A percentile compares a stretch with the other conserved stretches of the same genome.
Conservation (phyloP, 2,888 invertebrate species). For the Sphinx pinastri region DNA sequence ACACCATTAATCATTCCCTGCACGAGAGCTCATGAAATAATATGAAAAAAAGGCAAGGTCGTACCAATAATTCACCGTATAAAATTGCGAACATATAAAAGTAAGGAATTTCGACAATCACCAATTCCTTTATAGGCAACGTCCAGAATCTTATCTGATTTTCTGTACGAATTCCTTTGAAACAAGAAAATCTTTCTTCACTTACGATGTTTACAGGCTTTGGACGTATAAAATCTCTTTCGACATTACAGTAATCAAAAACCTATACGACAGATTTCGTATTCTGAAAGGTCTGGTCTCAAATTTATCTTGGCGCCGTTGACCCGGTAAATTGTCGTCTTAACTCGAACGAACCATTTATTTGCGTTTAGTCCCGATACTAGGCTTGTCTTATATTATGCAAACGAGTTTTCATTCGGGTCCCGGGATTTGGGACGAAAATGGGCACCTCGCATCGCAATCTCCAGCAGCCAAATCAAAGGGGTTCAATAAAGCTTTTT, state of each 20-base stretch:
- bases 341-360: conserved; percentile 73
- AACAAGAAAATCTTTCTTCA: conserved; percentile 13
- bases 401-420: conserved; percentile 68
- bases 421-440: conserved; percentile 52
- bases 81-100: conserved; percentile 3
- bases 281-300: conserved; percentile 61
- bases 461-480: conserved; percentile 55
- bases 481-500: conserved; percentile 51
- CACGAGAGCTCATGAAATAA: not conserved
- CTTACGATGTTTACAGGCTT: conserved; percentile 13
- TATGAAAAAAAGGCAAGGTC: not conserved
- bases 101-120: conserved; percentile 4
- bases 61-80: conserved; percentile 1
- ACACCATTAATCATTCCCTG: conserved; percentile 32
- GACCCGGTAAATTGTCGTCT: conserved; percentile 76
- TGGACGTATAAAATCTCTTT: conserved; percentile 8
- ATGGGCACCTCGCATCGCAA: conserved; percentile 51
- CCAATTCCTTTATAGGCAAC: conserved; percentile 7
- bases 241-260: conserved; percentile 50
- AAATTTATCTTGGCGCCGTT: conserved; percentile 70
- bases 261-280: conserved; percentile 59
- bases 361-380: conserved; percentile 72
- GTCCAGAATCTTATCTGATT: conserved; percentile 12
- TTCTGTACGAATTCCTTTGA: conserved; percentile 5
- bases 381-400: conserved; percentile 72